phyloP scores from a whole-genome alignment of 2,113 vertebrate species.

The Crotophaga sulcirostris region DNA sequence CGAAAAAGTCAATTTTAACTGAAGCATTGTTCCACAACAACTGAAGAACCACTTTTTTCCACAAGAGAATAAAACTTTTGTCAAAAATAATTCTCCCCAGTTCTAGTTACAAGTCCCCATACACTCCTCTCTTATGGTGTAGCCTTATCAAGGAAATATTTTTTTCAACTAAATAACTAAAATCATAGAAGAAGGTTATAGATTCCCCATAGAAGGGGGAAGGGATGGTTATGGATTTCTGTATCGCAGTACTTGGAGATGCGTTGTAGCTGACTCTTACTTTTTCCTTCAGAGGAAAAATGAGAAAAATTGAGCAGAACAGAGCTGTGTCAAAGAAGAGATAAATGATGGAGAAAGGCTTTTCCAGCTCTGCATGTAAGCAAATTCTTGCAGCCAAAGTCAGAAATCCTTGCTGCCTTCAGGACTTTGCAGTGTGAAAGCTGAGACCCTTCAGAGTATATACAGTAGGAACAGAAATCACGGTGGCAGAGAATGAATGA shows the following conservation, averaged over 20 bases:
- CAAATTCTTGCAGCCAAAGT: slow-evolving; percentile 17
- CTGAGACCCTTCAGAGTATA: background rate
- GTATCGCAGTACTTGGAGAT: background rate
- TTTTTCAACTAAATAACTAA: background rate
- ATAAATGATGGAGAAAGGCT: background rate
- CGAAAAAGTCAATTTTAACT: background rate
- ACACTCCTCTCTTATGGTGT: background rate
- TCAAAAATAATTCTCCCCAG: background rate
- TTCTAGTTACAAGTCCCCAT: background rate
- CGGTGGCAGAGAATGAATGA: background rate
- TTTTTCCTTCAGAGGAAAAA: background rate
- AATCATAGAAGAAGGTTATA: background rate
- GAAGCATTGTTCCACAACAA: background rate
- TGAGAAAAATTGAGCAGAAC: background rate
- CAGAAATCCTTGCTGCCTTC: slow-evolving; percentile 6
- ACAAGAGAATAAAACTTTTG: background rate
- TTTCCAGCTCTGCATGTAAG: background rate
- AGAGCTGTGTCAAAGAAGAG: background rate
- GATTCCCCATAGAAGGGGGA: too few species aligned
- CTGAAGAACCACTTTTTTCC: background rate
- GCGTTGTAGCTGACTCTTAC: background rate
- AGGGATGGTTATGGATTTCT: background rate
- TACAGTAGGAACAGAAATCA: background rate
- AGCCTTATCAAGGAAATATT: background rate
- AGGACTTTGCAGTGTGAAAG: background rate